Percentiles rank a stretch among this genome's conserved stretches.
These are phyloP conservation scores for Axis porcinus DNA, from an alignment of 2,113 vertebrate species.

Conservation along the genomic window DNA sequence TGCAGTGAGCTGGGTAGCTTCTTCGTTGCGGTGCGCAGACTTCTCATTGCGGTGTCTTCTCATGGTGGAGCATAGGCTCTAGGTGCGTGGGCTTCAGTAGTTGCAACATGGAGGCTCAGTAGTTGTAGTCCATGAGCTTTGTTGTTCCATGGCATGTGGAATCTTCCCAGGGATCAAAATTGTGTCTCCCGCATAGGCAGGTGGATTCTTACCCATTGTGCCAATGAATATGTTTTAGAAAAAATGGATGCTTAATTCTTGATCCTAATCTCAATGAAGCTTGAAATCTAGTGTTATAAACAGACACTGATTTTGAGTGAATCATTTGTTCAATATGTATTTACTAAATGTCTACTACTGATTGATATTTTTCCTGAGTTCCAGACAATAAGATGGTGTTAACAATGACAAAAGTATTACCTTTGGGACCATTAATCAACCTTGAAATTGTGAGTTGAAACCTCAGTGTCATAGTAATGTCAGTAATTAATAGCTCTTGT, in stretches of 20 bases:
- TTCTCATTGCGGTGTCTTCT: background rate
- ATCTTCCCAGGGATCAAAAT: background rate
- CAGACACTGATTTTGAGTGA: background rate
- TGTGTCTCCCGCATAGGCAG: background rate
- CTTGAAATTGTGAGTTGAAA: background rate
- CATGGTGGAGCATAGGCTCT: background rate
- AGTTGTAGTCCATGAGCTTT: fast-evolving
- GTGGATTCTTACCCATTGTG: background rate
- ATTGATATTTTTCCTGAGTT: background rate
- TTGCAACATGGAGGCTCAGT: background rate
- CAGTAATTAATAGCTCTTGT: background rate
- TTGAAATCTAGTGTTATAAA: background rate
- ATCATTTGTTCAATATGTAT: background rate
- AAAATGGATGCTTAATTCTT: background rate
- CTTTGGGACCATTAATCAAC: background rate
- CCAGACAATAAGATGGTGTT: background rate
- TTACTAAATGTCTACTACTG: background rate
- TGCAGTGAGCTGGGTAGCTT: background rate
- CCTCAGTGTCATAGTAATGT: background rate
- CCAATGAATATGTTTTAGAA: background rate
- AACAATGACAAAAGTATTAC: background rate
- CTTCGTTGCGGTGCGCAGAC: fast-evolving
- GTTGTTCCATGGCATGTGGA: background rate
- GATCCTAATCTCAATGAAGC: background rate
- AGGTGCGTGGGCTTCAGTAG: fast-evolving